Base-by-base conservation (phyloP, 2,113 vertebrate species). In the Daubentonia madagascariensis region DNA sequence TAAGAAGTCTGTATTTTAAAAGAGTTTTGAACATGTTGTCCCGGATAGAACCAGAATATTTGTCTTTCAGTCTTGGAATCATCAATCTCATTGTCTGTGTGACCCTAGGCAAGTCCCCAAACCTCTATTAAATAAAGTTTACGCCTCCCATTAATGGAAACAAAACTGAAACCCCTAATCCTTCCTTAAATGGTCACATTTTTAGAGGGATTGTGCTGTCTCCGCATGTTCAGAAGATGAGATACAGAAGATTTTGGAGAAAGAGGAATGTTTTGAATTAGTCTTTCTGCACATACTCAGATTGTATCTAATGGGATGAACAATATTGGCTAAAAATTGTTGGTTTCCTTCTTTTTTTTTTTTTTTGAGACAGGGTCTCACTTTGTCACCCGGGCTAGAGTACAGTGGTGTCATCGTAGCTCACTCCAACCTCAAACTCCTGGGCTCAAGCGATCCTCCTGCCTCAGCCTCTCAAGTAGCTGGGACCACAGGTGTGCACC, bases 231-330 rank as follows among this genome's bases (percentile, higher is more conserved):
- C 48, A 65, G 28, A 89, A 63, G 40, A 50, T 54, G 78, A 61
- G 20, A 61, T n/a, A 30, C 57, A 75, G 70, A 61, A 75, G 87
- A n/a, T 32, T 92, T 70, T 86, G 83, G 52, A 81, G 73, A 79
- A 94, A 97, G 61, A 91, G 54, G 67, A 87, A 57, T 4, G 23
- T 85, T 94, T 95, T 40, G 57, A 79, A 54, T 67, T 68, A 84
- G 45, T 54, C 23, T 80, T 85, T 54, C 59, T 59, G 50, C 90
- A 65, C 28, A 40, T 2, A 6, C 63, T 76, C 30, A 37, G 68
- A 54, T 48, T 35, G 40, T 95, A 23, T 89, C n/a, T 40, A 81
- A 76, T 65, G 72, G 43, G 37, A 37, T 61, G 43, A 89, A 85
- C 23, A 76, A 25, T 73, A n/a, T 17, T 75, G 45, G 35, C 75